Evolutionary conservation across 1,140 invertebrate genomes (phyloP), one percentile per base, ranked within the genome.

Genomic region (Aphelinus certus): DNA sequence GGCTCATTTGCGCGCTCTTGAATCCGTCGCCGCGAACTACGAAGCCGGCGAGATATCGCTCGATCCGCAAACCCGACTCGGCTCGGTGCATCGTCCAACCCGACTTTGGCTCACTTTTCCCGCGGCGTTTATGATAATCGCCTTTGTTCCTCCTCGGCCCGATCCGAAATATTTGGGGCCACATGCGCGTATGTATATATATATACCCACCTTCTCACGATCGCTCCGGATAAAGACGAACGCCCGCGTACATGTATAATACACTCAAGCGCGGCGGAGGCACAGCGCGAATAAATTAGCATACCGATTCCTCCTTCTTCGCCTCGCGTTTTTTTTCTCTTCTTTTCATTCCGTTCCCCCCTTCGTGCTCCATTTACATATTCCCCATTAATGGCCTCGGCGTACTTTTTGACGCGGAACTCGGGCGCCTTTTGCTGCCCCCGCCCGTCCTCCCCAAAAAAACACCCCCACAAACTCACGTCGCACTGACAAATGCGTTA

Each of bases 351-450:
- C 56, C 48, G 42, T 62, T 60, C 9, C 51, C 66, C 42, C 53
- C 66, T 75, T 58, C 62, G 53, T 60, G 51, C 6, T 58, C 47
- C 73, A 75, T 75, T 75, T 75, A 64, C 73, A 75, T 75, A 75
- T 64, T 75, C 60, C 61, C 73, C 61, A 68, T 65, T 70, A 70
- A 75, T 70, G 73, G 73, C 68, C 7, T 58, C 65, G 65, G 72
- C 58, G 26, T 26, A 48, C 65, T 74, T 74, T 74, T 74, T 74
- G 72, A 74, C 72, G 72, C 72, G 65, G 66, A 68, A 68, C 66
- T 68, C 47, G 47, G 68, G 57, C 53, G 47, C 68, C 68, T 61
- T 61, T 57, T 70, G 26, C 26, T 26, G 26, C 26, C 26, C 26
- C 26, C 26, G 26, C 26, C 26, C 26, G 43, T 47, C 60, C 49